Conservation (phyloP, 2,797 vertebrate genomes). For the Knipowitschia caucasica region DNA sequence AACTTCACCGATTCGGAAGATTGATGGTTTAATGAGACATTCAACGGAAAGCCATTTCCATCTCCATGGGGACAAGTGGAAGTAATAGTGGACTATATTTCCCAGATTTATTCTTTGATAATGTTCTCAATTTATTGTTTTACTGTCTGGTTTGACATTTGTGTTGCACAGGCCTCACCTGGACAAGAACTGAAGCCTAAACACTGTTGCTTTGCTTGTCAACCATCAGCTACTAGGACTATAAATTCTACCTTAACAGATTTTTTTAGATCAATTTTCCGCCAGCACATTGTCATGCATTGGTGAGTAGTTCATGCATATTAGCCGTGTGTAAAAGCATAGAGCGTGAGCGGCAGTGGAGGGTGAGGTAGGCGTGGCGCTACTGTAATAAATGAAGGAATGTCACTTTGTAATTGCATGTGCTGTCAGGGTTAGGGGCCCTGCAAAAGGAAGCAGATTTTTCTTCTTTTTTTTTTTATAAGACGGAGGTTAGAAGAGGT, state of each 20-base stretch:
- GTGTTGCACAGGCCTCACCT: too few species aligned
- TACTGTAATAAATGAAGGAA: conserved; percentile 69
- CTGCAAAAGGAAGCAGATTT: conserved; percentile 42
- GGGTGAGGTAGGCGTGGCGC: conserved; percentile 21
- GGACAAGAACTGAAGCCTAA: too few species aligned
- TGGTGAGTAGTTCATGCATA: background rate
- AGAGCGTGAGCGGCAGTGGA: conserved; percentile 7
- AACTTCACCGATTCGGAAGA: too few species aligned
- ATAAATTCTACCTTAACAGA: too few species aligned
- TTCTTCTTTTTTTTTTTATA: background rate
- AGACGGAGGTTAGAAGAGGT: conserved; percentile 39
- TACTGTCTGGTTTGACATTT: too few species aligned
- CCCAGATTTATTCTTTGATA: too few species aligned
- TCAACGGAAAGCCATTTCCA: too few species aligned
- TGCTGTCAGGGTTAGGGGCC: conserved; percentile 60
- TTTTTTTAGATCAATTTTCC: background rate
- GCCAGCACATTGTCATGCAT: background rate
- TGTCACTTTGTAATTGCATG: conserved; percentile 65
- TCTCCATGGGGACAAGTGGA: background rate
- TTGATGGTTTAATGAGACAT: too few species aligned
- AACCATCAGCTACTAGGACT: too few species aligned
- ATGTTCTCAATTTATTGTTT: too few species aligned
- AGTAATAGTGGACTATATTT: too few species aligned
- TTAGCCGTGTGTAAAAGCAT: background rate
- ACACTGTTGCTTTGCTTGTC: too few species aligned